phyloP scores from a whole-genome alignment of 2,113 vertebrate species.

The Sula dactylatra region DNA sequence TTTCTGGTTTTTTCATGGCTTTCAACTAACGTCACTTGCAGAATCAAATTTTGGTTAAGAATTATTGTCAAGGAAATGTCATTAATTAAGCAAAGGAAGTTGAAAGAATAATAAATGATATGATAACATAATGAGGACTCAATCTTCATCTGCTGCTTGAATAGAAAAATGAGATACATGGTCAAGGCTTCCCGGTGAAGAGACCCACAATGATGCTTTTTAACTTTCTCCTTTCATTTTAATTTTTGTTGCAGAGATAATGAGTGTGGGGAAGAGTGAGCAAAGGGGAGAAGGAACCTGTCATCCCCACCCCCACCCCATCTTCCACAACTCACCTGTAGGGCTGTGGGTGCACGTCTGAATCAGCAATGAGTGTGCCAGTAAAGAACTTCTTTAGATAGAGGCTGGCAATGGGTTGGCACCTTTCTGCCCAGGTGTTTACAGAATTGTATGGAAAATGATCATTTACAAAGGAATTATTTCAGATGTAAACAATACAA shows the following conservation, averaged over 20 bases:
- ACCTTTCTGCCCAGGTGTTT: background rate
- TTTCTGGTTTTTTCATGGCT: background rate
- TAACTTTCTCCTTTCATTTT: background rate
- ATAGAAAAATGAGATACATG: background rate
- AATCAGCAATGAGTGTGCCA: background rate
- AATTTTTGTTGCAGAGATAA: background rate
- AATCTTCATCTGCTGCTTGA: background rate
- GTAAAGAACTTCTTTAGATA: background rate
- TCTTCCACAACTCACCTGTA: background rate
- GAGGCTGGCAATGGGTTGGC: background rate
- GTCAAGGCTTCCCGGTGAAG: background rate
- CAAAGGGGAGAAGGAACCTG: background rate
- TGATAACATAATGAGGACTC: background rate
- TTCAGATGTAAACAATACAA: background rate
- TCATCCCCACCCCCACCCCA: fast-evolving
- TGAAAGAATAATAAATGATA: background rate
- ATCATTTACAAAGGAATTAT: background rate
- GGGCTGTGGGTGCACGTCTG: background rate
- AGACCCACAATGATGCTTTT: background rate
- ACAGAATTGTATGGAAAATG: background rate
- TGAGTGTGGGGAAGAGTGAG: background rate
- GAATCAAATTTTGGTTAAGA: background rate
- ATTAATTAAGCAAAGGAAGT: background rate
- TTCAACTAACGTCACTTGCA: background rate
- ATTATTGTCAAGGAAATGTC: background rate